Evolutionary conservation across 2,888 invertebrate species (phyloP).

Genomic region (Rhopalosiphum nymphaeae): DNA sequence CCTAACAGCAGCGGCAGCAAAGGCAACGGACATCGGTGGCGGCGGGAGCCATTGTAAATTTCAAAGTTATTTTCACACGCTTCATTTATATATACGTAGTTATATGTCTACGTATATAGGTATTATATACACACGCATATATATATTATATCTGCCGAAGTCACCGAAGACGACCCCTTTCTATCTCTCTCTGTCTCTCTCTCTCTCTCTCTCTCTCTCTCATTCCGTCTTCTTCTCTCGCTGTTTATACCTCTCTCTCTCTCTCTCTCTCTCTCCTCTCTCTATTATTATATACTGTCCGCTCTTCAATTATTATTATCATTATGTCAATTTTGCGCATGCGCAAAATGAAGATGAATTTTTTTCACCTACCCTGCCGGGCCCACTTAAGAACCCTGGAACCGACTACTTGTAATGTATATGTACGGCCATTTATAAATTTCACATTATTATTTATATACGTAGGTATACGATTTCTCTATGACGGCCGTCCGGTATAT

Average conservation of each 20-base stretch:
- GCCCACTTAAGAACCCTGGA: background rate
- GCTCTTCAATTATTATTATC: background rate
- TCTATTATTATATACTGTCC: background rate
- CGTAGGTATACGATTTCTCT: background rate
- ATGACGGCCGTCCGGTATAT: constrained; percentile 24
- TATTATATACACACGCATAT: background rate
- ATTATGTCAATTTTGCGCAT: constrained; percentile 23
- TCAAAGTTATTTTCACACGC: constrained; percentile 65
- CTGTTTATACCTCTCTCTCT: too few species aligned
- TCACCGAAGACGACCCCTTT: constrained; percentile 2
- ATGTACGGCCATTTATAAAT: background rate
- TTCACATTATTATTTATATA: background rate
- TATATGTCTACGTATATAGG: background rate
- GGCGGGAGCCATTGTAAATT: constrained; percentile 63
- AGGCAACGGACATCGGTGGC: constrained; percentile 30
- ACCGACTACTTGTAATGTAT: background rate
- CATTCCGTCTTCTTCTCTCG: background rate
- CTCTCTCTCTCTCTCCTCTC: background rate
- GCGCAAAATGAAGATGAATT: background rate
- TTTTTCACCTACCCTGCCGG: background rate
- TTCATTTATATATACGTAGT: constrained; percentile 6
- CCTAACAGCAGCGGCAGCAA: constrained; percentile 43
- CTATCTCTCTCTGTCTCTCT: background rate
- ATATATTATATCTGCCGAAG: background rate
- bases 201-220: background rate